A percentile compares a stretch with the other conserved stretches of the same genome.
These are phyloP conservation scores for silkworm (Bombyx mori) DNA, from an alignment of 1,140 invertebrate species.

Conservation along the genomic window DNA sequence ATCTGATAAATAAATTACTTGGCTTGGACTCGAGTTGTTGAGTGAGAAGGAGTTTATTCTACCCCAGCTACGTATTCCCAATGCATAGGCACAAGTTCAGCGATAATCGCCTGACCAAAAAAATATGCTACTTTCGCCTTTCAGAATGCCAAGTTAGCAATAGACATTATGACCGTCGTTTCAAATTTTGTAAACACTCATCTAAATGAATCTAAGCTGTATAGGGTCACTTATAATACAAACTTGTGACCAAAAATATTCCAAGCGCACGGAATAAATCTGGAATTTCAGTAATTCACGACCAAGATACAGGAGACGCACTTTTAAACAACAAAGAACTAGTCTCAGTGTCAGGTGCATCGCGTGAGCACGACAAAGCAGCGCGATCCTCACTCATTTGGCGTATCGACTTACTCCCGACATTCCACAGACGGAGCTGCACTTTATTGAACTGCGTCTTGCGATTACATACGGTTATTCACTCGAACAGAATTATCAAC, in stretches of 20 bases:
- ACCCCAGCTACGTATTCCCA: too few species aligned
- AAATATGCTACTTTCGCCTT: too few species aligned
- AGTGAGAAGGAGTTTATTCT: too few species aligned
- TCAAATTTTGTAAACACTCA: too few species aligned
- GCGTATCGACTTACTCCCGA: conserved; percentile 41
- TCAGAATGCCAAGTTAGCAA: too few species aligned
- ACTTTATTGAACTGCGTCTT: conserved; percentile 35
- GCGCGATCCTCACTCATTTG: conserved; percentile 40
- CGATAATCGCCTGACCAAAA: too few species aligned
- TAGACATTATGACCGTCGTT: too few species aligned
- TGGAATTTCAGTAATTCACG: conserved; percentile 33
- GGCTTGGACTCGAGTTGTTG: too few species aligned
- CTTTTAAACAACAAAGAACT: conserved; percentile 27
- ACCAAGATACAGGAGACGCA: conserved; percentile 22
- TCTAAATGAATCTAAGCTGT: too few species aligned
- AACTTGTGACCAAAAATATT: conserved; percentile 1
- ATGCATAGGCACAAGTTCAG: too few species aligned
- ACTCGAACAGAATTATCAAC: conserved; percentile 23
- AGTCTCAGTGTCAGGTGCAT: conserved; percentile 46
- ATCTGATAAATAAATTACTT: too few species aligned
- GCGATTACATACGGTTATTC: conserved; percentile 26
- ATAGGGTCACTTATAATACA: too few species aligned
- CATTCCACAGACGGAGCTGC: conserved; percentile 38
- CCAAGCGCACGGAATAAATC: conserved; percentile 28
- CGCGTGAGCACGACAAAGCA: conserved; percentile 45